These are phyloP conservation scores for Dendrocincla fuliginosa DNA, from an alignment of 2,797 vertebrate genomes.

Conservation along the genomic window DNA sequence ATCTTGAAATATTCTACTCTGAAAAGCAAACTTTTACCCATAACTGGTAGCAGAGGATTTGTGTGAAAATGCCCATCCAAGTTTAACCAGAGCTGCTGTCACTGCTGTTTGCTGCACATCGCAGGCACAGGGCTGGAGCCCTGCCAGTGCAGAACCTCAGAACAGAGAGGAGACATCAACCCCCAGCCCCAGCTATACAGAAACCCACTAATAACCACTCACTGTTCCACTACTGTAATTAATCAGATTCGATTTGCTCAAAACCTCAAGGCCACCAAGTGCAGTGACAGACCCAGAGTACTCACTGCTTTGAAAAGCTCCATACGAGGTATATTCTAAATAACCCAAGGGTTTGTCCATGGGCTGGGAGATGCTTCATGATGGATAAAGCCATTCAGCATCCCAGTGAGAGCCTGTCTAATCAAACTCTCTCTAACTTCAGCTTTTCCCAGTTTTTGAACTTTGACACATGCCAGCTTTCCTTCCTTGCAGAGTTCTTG, in stretches of 20 bases:
- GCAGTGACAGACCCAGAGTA: neutral
- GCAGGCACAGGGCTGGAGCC: neutral
- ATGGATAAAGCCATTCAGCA: constrained; percentile 42
- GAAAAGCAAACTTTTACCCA: neutral
- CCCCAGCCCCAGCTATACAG: neutral
- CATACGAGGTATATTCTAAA: neutral
- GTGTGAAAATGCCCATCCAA: neutral
- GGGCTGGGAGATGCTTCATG: neutral
- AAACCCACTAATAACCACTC: neutral
- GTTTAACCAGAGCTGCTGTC: neutral
- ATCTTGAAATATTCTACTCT: neutral
- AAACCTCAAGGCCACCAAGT: neutral
- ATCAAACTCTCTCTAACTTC: constrained; percentile 43
- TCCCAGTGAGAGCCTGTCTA: constrained; percentile 24
- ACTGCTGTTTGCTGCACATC: neutral
- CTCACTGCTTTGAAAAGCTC: neutral
- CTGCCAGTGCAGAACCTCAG: neutral
- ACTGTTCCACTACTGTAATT: neutral
- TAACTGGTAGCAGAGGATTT: neutral
- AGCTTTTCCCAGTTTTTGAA: constrained; percentile 60
- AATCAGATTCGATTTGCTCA: neutral
- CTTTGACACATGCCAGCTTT: constrained; percentile 66
- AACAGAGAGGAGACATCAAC: neutral
- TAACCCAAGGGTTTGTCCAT: neutral
- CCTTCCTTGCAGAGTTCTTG: constrained; percentile 60